phyloP scores from a whole-genome alignment of 1,140 invertebrate species.

The Drosophila neocordata region DNA sequence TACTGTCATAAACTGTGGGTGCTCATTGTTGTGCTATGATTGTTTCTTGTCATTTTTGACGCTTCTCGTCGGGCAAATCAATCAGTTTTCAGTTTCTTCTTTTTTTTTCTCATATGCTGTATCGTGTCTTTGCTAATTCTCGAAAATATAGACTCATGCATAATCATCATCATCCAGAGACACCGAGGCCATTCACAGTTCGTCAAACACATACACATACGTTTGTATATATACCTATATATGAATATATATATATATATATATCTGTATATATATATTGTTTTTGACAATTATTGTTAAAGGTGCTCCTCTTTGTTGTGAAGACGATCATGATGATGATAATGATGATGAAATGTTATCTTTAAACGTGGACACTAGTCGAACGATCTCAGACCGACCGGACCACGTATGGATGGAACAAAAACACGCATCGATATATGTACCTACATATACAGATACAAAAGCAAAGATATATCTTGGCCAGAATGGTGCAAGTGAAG shows the following conservation, averaged over 20 bases:
- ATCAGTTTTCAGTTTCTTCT: slow-evolving; percentile 25
- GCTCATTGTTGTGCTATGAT: slow-evolving; percentile 41
- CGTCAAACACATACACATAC: slow-evolving; percentile 52
- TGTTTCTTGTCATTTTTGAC: slow-evolving; percentile 59
- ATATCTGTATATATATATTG: not conserved
- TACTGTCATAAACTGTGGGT: slow-evolving; percentile 5
- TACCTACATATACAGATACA: slow-evolving; percentile 27
- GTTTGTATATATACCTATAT: slow-evolving; percentile 21
- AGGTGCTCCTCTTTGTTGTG: slow-evolving; percentile 61
- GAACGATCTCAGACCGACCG: slow-evolving; percentile 45
- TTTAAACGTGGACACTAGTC: slow-evolving; percentile 79
- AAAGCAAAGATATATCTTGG: slow-evolving; percentile 20
- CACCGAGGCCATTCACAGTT: slow-evolving; percentile 42
- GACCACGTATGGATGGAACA: slow-evolving; percentile 38
- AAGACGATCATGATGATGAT: slow-evolving; percentile 32
- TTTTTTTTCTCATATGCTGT: slow-evolving; percentile 7
- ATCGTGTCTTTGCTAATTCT: slow-evolving; percentile 66
- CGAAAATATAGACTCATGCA: slow-evolving; percentile 57
- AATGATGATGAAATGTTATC: slow-evolving; percentile 79
- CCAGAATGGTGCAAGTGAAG: slow-evolving; percentile 8
- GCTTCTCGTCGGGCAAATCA: slow-evolving; percentile 47
- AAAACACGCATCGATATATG: slow-evolving; percentile 60
- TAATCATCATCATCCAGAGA: slow-evolving; percentile 47
- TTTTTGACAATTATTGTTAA: slow-evolving; percentile 78
- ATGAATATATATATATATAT: no score